A percentile compares a stretch with the other conserved stretches of the same genome.
Evolutionary conservation across 2,113 vertebrate genomes (phyloP).

Genomic region (Chaenocephalus aceratus): DNA sequence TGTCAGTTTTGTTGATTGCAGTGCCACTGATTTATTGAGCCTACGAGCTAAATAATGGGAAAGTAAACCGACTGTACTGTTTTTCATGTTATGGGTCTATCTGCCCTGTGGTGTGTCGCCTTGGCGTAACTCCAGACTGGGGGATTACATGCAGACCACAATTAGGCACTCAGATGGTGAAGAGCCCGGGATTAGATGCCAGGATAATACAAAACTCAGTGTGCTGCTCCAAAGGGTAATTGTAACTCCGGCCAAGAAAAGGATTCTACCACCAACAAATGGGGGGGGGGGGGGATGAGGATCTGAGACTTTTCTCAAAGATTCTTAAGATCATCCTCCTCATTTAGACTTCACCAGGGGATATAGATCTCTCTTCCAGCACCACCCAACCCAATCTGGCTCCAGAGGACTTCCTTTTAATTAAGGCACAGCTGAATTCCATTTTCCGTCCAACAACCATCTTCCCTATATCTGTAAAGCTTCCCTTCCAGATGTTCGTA

Average conservation of each 20-base stretch:
- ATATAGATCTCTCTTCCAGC: constrained; percentile 47
- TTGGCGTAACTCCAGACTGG: constrained; percentile 55
- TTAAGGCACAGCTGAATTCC: constrained; percentile 69
- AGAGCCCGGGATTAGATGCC: constrained; percentile 74
- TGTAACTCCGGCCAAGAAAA: constrained; percentile 46
- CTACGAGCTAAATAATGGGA: not conserved
- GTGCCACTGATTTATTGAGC: constrained; percentile 37
- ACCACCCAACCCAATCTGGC: constrained; percentile 53
- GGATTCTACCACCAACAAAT: constrained; percentile 46
- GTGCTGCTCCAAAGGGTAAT: constrained; percentile 57
- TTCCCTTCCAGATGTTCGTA: constrained; percentile 70
- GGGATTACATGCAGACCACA: constrained; percentile 65
- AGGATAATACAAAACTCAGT: constrained; percentile 71
- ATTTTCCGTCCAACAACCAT: constrained; percentile 46
- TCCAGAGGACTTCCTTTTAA: constrained; percentile 69
- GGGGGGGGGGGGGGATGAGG: not conserved
- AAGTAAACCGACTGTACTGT: constrained; percentile 11
- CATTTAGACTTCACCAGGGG: constrained; percentile 53
- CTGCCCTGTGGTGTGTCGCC: constrained; percentile 34
- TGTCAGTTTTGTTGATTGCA: constrained; percentile 39
- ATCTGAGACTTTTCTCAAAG: constrained; percentile 42
- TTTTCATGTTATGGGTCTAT: constrained; percentile 14
- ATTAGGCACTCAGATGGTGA: constrained; percentile 70
- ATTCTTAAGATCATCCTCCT: constrained; percentile 61
- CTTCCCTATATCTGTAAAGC: constrained; percentile 58